These are phyloP conservation scores for Pardosa pseudoannulata DNA, from an alignment of 2,888 invertebrate species.

Conservation along the genomic window DNA sequence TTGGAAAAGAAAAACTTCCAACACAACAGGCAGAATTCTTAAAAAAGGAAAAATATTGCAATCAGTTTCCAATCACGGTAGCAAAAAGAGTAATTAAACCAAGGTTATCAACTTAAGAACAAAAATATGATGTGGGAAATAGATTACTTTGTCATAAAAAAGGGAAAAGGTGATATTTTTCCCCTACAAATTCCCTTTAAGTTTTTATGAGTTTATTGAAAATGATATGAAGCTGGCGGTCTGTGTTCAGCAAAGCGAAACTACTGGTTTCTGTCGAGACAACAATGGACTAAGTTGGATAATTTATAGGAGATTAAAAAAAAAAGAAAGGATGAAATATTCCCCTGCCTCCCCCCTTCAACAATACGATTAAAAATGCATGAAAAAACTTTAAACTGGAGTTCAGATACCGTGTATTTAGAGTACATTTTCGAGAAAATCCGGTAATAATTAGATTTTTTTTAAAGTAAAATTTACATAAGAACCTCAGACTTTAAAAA, in stretches of 20 bases:
- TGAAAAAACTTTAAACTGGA: too few relatives aligned
- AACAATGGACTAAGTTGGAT: neutral
- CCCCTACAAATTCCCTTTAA: neutral
- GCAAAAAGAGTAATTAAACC: slow-evolving; percentile 15
- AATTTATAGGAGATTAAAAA: neutral
- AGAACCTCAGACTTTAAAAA: too few relatives aligned
- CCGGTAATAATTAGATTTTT: too few relatives aligned
- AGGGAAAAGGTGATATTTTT: neutral
- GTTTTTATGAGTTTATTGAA: slow-evolving; percentile 8
- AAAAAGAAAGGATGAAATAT: neutral
- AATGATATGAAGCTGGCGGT: slow-evolving; percentile 2
- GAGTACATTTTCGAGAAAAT: too few relatives aligned
- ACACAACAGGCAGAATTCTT: neutral
- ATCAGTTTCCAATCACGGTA: slow-evolving; percentile 7
- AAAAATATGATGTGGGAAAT: slow-evolving; percentile 17
- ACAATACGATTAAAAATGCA: too few relatives aligned
- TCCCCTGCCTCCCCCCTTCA: too few relatives aligned
- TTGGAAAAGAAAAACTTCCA: neutral
- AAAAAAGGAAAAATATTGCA: neutral
- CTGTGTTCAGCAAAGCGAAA: slow-evolving; percentile 8
- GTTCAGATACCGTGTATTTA: too few relatives aligned
- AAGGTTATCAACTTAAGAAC: slow-evolving; percentile 13
- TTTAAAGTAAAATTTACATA: too few relatives aligned
- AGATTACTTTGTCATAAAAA: slow-evolving; percentile 15
- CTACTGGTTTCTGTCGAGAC: neutral